These are phyloP conservation scores for Diphyllodes magnificus DNA, from an alignment of 2,113 vertebrate genomes.

Conservation along the genomic window DNA sequence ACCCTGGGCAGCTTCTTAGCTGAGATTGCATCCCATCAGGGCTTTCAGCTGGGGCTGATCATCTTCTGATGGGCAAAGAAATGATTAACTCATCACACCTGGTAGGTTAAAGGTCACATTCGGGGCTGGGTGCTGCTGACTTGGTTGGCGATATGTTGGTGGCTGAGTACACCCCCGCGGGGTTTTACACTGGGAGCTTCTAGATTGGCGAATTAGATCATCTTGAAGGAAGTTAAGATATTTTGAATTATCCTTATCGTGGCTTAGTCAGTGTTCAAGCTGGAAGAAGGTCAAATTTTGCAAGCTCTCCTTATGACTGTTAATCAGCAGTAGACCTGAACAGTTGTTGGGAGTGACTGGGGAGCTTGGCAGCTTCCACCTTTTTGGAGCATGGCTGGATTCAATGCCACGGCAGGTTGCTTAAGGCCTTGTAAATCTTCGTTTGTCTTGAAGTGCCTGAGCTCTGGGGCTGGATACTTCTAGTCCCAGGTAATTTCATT, in stretches of 20 bases:
- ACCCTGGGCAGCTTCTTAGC: accelerated
- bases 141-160: accelerated
- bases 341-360: neutral
- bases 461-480: neutral
- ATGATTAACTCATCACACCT: accelerated
- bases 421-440: neutral
- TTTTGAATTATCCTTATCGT: neutral
- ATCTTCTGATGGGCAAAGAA: neutral
- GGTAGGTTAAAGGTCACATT: accelerated
- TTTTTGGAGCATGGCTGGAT: neutral
- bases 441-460: neutral
- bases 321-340: neutral
- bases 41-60: neutral
- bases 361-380: neutral
- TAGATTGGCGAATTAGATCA: neutral
- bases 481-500: neutral
- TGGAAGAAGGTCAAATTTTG: neutral
- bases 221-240: neutral
- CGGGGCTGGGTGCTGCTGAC: neutral
- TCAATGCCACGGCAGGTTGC: accelerated
- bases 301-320: neutral
- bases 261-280: neutral
- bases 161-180: neutral
- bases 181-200: neutral
- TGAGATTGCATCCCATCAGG: neutral